Evolutionary conservation across 2,888 invertebrate species (phyloP), one percentile per base, ranked within the genome.

Genomic region (Aphidoletes aphidimyza): DNA sequence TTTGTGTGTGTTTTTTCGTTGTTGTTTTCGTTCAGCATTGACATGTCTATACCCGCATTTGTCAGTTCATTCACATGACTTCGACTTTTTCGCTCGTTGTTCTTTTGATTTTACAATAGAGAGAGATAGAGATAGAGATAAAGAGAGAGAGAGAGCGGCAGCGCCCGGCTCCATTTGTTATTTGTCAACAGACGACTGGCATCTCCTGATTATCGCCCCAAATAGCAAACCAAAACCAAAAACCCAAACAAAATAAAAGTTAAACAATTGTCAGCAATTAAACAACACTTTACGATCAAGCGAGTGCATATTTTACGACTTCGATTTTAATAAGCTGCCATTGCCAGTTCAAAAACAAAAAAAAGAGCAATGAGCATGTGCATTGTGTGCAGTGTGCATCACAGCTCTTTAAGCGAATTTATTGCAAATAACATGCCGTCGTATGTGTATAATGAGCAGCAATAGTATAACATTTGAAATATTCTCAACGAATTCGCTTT

Each of bases 251-350:
- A 30, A 69, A 3, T n/a, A 14, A 69, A 30, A 69, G 47, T 22
- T 22, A 69, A 69, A 69, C 69, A 69, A 69, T 69, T 69, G 69
- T 14, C 30, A 11, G 34, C 69, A 69, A 69, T 69, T 69, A 69
- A 69, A 69, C 30, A 30, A 69, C 69, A 69, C 69, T 69, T 69
- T 69, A 69, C 69, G 69, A 69, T 69, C 69, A 69, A 69, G 30
- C 69, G 30, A 30, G 69, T 30, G 69, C 26, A 30, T 69, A 30
- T 34, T 26, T 17, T 11, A 69, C 69, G 30, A 34, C 22, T 34
- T 30, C n/a, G n/a, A n/a, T n/a, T n/a, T n/a, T n/a, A n/a, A n/a
- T n/a, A n/a, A n/a, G n/a, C n/a, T n/a, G n/a, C n/a, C n/a, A n/a
- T n/a, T n/a, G n/a, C 30, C 69, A 6, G 14, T 69, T 69, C 3